Evolutionary conservation across 2,797 vertebrate genomes (phyloP).

Genomic region (Cossypha caffra): DNA sequence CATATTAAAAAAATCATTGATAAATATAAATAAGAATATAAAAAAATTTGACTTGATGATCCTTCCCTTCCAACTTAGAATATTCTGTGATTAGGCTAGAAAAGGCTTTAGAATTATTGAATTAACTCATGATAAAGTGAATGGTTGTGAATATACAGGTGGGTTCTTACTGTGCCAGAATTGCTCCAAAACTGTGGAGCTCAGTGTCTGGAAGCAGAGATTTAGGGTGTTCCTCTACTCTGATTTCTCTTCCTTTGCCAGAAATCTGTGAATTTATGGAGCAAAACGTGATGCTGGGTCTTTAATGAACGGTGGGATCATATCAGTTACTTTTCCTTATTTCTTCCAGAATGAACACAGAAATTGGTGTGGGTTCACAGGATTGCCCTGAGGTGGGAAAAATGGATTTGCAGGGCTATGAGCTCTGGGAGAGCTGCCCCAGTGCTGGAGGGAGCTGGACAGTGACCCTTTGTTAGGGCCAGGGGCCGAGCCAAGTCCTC

Average conservation of each 20-base stretch:
- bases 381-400: neutral
- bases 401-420: accelerated
- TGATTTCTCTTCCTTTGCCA: accelerated
- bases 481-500: neutral
- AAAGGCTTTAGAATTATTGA: neutral
- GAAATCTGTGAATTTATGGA: accelerated
- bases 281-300: accelerated
- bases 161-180: accelerated
- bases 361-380: neutral
- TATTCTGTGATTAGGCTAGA: neutral
- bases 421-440: accelerated
- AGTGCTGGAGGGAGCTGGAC: neutral
- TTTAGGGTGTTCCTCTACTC: neutral
- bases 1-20: accelerated
- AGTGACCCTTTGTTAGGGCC: slow-evolving; percentile 59
- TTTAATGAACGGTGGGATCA: accelerated
- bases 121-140: neutral
- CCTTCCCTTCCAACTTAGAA: neutral
- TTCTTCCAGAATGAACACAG: neutral
- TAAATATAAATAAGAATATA: neutral
- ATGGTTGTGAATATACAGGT: too few species aligned
- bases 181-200: neutral
- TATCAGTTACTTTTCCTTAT: neutral
- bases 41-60: neutral
- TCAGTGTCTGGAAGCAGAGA: neutral